Evolutionary conservation across 2,797 vertebrate species (phyloP), one percentile per base, ranked within the genome.

Genomic region (Darevskia mixta): DNA sequence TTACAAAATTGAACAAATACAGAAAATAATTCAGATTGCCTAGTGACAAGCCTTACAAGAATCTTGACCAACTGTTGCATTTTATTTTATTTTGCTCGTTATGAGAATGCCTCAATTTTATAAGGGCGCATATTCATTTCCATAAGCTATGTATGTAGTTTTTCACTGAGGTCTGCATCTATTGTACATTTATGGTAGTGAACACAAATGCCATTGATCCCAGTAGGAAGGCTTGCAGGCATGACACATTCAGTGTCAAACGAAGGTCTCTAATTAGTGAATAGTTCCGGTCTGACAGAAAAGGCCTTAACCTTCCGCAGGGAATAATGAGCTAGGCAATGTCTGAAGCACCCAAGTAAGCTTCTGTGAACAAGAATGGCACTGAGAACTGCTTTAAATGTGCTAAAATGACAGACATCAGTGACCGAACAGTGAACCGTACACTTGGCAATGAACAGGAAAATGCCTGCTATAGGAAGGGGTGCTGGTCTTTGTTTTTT

Each of bases 281-380:
- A 95, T 79, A 94, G 94, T 96, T 97, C 97, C 87, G 85, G 95
- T 96, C 92, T 94, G 94, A 94, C 93, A 92, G 94, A 91, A 94
- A 96, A 96, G 95, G 95, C 92, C 94, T 92, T 95, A 95, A 96
- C 95, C 96, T 96, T 96, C 93, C 86, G 83, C 88, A 69, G 89
- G 90, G 94, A 96, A 96, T 96, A 97, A 97, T 94, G 95, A 97
- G 94, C 95, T 94, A 95, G 95, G 94, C 96, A 95, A 96, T 94
- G 95, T 95, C 92, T 95, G 95, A 95, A 96, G 93, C 90, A 90
- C 92, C 91, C 88, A 87, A 87, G 86, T 91, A 94, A 94, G 93
- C 93, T 95, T 94, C 89, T 79, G 87, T 92, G 92, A 93, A 95
- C 88, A 94, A 95, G 87, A 80, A 83, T 89, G 88, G 90, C 93